A percentile compares a stretch with the other conserved stretches of the same genome.
Conservation (phyloP, 2,113 vertebrate species). For the Oryzias curvinotus region DNA sequence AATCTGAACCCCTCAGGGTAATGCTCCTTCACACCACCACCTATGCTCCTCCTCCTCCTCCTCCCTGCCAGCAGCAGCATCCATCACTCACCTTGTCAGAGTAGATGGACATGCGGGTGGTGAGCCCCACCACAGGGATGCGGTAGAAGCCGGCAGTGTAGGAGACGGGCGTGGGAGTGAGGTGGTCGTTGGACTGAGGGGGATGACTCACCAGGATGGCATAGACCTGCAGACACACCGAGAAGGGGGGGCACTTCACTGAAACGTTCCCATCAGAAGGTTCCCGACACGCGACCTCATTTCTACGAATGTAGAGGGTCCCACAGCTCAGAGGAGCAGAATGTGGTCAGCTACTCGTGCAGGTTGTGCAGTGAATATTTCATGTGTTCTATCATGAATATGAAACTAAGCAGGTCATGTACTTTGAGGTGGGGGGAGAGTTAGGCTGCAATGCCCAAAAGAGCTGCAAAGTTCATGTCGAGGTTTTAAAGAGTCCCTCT, state of each 20-base stretch:
- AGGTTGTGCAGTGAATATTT: too few relatives aligned
- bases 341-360: too few relatives aligned
- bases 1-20: slow-evolving; percentile 34
- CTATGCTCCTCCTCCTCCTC: slow-evolving; percentile 16
- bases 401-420: too few relatives aligned
- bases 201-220: slow-evolving; percentile 98
- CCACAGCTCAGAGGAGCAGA: too few relatives aligned
- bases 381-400: too few relatives aligned
- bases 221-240: slow-evolving; percentile 84
- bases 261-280: too few relatives aligned
- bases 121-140: slow-evolving; percentile 95
- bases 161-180: slow-evolving; percentile 96
- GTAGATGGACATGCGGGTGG: slow-evolving; percentile 99
- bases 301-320: too few relatives aligned
- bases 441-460: too few relatives aligned
- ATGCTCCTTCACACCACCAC: slow-evolving; percentile 8
- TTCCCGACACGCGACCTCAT: too few relatives aligned
- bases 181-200: slow-evolving; percentile 95
- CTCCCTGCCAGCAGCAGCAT: slow-evolving; percentile 6
- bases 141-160: slow-evolving; percentile 99
- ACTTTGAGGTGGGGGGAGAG: too few relatives aligned
- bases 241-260: slow-evolving; percentile 3
- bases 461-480: too few relatives aligned
- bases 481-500: too few relatives aligned
- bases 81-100: slow-evolving; percentile 91